Base-by-base conservation (phyloP, 2,113 vertebrate genomes). In the Passer domesticus region DNA sequence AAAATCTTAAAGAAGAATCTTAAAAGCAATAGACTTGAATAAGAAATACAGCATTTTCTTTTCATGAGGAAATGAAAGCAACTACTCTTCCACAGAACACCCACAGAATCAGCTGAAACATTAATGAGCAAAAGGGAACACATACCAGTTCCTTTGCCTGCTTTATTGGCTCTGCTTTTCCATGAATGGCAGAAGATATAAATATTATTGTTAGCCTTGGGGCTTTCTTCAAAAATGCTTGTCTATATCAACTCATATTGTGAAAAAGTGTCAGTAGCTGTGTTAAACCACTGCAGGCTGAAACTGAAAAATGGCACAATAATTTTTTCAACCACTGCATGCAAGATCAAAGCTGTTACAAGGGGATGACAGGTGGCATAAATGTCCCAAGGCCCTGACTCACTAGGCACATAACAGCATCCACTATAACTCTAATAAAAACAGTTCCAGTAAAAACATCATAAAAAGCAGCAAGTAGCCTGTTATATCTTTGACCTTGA, bases 201-300 rank as follows among this genome's bases (percentile, higher is more conserved):
- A 98, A 98, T 97, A 97, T 93, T 97, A 94, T 95, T 80, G 84
- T 94, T 97, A 95, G 95, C 98, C 96, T 95, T 85, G 92, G 94
- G 97, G 95, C 80, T 94, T 73, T 92, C 95, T 97, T 96, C 81
- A 95, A 90, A 97, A 97, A 95, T 79, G 79, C 95, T 97, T 97
- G 97, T 97, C 95, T 96, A 30, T 91, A 97, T 97, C 95, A 97
- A 87, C 93, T 97, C 90, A 96, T 86, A 92, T 94, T 92, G 93
- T 76, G 95, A 95, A 95, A 91, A 97, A 96, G 74, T 83, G 69
- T 95, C 92, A 87, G 78, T 62, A 91, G 94, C 89, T 90, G 58
- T 96, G 95, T 96, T 97, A 97, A 97, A 89, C 56, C 94, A 95
- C 96, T 96, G 87, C 81, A 94, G 93, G 95, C 96, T 90, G 84